Evolutionary conservation across 2,797 vertebrate genomes (phyloP).

Genomic region (Oreonectes daqikongensis): DNA sequence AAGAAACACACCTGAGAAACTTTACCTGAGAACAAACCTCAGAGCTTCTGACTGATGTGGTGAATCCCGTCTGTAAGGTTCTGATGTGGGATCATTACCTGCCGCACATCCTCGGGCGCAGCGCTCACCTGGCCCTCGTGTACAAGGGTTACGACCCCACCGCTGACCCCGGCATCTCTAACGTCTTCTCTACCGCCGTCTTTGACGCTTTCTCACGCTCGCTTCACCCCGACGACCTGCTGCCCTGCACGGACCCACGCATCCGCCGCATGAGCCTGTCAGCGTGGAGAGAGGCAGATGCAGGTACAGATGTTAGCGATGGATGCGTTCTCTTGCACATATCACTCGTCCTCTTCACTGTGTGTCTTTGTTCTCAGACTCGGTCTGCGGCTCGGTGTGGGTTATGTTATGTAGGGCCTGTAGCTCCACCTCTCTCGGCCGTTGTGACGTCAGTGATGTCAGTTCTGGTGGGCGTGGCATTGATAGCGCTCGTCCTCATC

Average conservation of each 20-base stretch:
- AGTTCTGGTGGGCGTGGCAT: no score
- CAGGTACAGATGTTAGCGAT: conserved; percentile 58
- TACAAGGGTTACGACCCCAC: conserved; percentile 68
- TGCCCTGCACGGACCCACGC: conserved; percentile 73
- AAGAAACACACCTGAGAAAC: neutral
- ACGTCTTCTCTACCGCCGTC: conserved; percentile 75
- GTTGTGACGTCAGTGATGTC: no score
- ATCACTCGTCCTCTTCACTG: neutral
- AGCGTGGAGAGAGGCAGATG: conserved; percentile 75
- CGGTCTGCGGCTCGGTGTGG: conserved; percentile 70
- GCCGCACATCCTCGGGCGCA: conserved; percentile 73
- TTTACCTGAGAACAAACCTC: neutral
- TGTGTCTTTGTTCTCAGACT: conserved; percentile 63
- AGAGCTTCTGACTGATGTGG: neutral
- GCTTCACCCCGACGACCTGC: conserved; percentile 68
- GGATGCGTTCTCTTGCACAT: neutral
- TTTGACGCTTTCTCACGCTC: conserved; percentile 82
- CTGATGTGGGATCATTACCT: conserved; percentile 79
- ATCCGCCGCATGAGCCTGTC: conserved; percentile 72
- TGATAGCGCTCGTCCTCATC: no score
- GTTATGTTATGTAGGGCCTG: no score
- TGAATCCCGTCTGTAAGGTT: conserved; percentile 63
- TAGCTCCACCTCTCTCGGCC: no score
- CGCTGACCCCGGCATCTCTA: conserved; percentile 76
- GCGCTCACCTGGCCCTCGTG: conserved; percentile 62